Conservation (phyloP, 2,113 vertebrate species). For the Toxostoma redivivum region DNA sequence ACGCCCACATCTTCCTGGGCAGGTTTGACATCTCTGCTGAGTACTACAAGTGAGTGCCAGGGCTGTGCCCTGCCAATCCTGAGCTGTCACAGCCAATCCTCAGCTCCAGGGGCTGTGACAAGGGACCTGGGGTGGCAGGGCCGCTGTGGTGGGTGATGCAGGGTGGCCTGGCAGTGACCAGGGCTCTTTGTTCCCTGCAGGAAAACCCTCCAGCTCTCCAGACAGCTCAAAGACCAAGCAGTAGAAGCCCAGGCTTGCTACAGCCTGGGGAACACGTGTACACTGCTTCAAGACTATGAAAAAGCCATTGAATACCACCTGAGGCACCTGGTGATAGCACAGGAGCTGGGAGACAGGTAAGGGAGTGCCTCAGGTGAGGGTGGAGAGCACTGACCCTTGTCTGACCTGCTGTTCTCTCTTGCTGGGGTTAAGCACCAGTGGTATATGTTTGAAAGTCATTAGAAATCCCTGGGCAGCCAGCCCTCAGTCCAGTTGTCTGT, state of each 20-base stretch:
- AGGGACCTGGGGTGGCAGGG: not conserved
- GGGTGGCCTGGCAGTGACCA: not conserved
- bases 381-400: not conserved
- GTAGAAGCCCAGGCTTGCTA: slow-evolving; percentile 98
- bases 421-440: not conserved
- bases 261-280: slow-evolving; percentile 95
- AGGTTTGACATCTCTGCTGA: slow-evolving; percentile 90
- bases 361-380: not conserved
- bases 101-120: not conserved
- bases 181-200: slow-evolving; percentile 49
- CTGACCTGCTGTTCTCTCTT: not conserved
- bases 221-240: slow-evolving; percentile 91
- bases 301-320: slow-evolving; percentile 90
- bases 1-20: slow-evolving; percentile 92
- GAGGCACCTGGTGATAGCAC: slow-evolving; percentile 92
- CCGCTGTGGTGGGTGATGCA: not conserved
- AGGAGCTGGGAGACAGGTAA: slow-evolving; percentile 92
- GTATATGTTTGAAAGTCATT: not conserved
- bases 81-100: not conserved
- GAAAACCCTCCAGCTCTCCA: slow-evolving; percentile 91
- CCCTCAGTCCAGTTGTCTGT: not conserved
- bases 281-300: slow-evolving; percentile 89
- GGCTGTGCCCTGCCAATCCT: not conserved
- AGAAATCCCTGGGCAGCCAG: not conserved
- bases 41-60: slow-evolving; percentile 88